Evolutionary conservation across 2,113 vertebrate species (phyloP), one percentile per base, ranked within the genome.

Genomic region (Percina caprodes): DNA sequence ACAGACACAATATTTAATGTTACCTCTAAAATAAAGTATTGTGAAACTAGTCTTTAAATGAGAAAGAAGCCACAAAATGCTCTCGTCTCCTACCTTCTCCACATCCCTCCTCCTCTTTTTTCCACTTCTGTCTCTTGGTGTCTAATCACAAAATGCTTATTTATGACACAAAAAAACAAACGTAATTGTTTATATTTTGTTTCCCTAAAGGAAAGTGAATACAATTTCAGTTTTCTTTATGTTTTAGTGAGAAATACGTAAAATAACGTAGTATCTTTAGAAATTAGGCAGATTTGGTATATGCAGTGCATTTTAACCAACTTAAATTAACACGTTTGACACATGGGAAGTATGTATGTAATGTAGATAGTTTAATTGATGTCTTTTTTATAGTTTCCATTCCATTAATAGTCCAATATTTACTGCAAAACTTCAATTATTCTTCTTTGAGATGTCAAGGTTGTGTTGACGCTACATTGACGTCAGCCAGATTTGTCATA

Each of bases 401-500:
- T 55, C 16, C 19, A 56, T 59, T 42, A 23, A 61, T 18, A 33
- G 30, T 63, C 61, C 19, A 51, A 52, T 59, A 62, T 16, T 52
- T 1, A 2, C 74, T 79, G 49, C 55, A 42, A 42, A 51, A 52
- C 19, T 51, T 72, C 19, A 26, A 3, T 26, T 8, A 70, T 33
- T 72, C 60, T 61, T 18, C 52, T 33, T 66, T 39, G 11, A 67
- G 65, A 52, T 24, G 15, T 74, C 73, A 69, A 48, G 66, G 69
- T 75, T 81, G 59, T 51, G 21, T 65, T 84, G 81, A 39, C 11
- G 7, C 39, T 26, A 51, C 33, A 14, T 35, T 81, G 77, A 83
- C 61, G 65, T 84, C 16, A 73, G 74, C 58, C 46, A 69, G 24
- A 66, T 89, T 67, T 67, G 68, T 68, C 69, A 73, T 67, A 77